Evolutionary conservation across 2,797 vertebrate species (phyloP), one percentile per base, ranked within the genome.

Genomic region (Catharus ustulatus): DNA sequence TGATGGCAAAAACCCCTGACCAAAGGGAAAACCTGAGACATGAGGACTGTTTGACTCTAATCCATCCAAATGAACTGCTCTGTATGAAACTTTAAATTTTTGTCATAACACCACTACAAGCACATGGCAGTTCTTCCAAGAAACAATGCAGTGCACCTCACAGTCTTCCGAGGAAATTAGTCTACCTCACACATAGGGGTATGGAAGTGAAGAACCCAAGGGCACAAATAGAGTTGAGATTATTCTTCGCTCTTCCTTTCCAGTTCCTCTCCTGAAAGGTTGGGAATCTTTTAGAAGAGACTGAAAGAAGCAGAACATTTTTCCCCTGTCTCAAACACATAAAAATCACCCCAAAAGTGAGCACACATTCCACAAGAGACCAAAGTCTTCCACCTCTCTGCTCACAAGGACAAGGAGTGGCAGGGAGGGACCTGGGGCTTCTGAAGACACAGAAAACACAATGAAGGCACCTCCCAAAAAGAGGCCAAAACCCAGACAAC

Each of bases 181-280:
- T 23, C 63, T 38, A 34, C 30, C 6, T 38, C 30, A 42, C 22
- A 6, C 13, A 32, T 1, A 26, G 1, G 7, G 21, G 3, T 27
- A 46, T 52, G 29, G 32, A 64, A 86, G 8, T 4, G 3, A 42
- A n/a, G 27, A 52, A 55, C 5, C 5, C 36, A 67, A n/a, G 10
- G 42, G 10, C 19, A 66, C 1, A 1, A 79, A 73, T 13, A 54
- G 38, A 62, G 27, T 0, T 43, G 11, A 82, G 40, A 26, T 57
- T 24, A 10, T 62, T 36, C 19, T 17, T 90, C 32, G 19, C 7
- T 57, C 38, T 46, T 67, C 18, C 22, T 15, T 48, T 45, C 11
- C 34, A 59, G 10, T 54, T 68, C 21, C 26, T 67, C 48, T 57
- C 40, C 13, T 0, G 1, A 19, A 80, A 66, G 8, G 11, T 0